Evolutionary conservation across 2,113 vertebrate genomes (phyloP).

Genomic region (Elephantulus edwardii): DNA sequence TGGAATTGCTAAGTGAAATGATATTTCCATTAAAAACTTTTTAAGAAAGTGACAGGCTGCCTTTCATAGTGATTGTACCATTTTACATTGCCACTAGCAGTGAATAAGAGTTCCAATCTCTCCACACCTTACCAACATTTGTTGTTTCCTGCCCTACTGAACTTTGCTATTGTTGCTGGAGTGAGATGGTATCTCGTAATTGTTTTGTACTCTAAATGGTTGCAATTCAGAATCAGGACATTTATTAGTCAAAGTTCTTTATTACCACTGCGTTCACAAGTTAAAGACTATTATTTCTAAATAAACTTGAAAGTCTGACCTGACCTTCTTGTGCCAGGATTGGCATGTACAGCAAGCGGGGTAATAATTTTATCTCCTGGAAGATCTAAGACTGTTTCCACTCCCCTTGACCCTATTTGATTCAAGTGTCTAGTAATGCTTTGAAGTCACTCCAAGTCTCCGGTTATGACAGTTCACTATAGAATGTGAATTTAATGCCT

Average conservation of each 20-base stretch:
- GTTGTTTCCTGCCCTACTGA: too few relatives aligned
- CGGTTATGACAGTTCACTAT: background rate
- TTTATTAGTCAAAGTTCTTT: background rate
- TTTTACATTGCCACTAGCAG: too few relatives aligned
- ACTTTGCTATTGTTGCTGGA: too few relatives aligned
- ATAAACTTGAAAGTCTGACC: background rate
- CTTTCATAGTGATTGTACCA: too few relatives aligned
- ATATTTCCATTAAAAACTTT: too few relatives aligned
- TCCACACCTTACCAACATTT: too few relatives aligned
- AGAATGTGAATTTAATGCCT: background rate
- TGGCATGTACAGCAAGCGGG: background rate
- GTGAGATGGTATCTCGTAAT: too few relatives aligned
- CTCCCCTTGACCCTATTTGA: background rate
- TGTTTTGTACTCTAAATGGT: too few relatives aligned
- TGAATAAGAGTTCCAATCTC: too few relatives aligned
- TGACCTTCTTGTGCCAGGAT: conserved; percentile 9
- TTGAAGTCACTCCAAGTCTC: background rate
- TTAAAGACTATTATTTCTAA: conserved; percentile 11
- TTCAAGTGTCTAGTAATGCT: background rate
- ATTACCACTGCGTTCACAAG: background rate
- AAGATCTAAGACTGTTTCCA: background rate
- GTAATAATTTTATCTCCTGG: background rate
- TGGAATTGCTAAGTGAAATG: too few relatives aligned
- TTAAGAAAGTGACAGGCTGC: too few relatives aligned
- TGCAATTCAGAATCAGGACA: background rate